phyloP scores from a whole-genome alignment of 1,140 invertebrate species.

The Neodiprion virginianus region DNA sequence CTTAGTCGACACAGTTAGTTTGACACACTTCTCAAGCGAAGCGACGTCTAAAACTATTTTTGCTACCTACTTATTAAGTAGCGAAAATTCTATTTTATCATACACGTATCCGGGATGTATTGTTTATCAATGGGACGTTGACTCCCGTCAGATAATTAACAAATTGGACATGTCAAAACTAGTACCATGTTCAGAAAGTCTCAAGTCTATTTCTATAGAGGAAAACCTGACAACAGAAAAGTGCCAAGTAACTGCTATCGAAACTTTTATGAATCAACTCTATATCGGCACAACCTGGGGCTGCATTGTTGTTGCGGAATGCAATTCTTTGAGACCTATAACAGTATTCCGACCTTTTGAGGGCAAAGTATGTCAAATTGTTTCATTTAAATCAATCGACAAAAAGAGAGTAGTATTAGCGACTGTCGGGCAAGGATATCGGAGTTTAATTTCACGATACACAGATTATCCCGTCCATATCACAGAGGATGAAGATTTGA shows the following conservation, averaged over 20 bases:
- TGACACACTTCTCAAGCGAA: conserved; percentile 43
- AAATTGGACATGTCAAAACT: conserved; percentile 92
- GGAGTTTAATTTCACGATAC: conserved; percentile 78
- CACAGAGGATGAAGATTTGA: conserved; percentile 56
- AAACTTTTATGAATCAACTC: conserved; percentile 72
- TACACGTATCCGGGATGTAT: conserved; percentile 81
- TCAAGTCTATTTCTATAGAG: conserved; percentile 91
- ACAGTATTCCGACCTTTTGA: conserved; percentile 91
- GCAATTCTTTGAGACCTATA: conserved; percentile 79
- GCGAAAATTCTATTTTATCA: conserved; percentile 73
- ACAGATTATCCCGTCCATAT: conserved; percentile 65
- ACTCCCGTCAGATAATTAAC: conserved; percentile 71
- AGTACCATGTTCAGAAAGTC: conserved; percentile 88
- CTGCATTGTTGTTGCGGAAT: conserved; percentile 87
- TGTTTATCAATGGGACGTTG: conserved; percentile 84
- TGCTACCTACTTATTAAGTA: conserved; percentile 55
- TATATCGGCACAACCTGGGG: conserved; percentile 94
- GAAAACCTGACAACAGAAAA: conserved; percentile 81
- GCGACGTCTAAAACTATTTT: conserved; percentile 48
- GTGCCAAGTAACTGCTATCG: conserved; percentile 84
- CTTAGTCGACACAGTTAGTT: conserved; percentile 45
- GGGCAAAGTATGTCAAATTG: conserved; percentile 71
- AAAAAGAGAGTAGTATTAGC: conserved; percentile 68
- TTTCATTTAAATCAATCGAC: conserved; percentile 51
- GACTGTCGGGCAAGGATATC: conserved; percentile 84